Percentiles rank a stretch among this genome's conserved stretches.
phyloP scores from a whole-genome alignment of 2,888 invertebrate genomes.

The Cantharis rufa region DNA sequence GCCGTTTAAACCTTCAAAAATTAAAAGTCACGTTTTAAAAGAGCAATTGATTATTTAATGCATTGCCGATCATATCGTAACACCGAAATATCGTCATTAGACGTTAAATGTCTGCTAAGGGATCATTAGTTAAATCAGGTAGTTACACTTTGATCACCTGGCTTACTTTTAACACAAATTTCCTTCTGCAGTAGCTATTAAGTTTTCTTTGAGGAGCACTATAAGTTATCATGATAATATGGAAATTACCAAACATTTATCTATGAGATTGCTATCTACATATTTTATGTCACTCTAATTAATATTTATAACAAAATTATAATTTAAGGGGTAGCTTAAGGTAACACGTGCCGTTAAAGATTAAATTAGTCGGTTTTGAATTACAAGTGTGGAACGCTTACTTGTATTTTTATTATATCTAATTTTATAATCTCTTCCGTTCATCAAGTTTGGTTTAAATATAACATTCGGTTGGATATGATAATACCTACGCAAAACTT shows the following conservation, averaged over 20 bases:
- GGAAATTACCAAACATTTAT: neutral
- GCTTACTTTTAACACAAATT: neutral
- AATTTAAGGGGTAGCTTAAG: neutral
- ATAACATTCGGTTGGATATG: neutral
- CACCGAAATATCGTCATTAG: neutral
- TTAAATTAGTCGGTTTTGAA: neutral
- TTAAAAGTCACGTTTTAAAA: neutral
- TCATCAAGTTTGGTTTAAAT: neutral
- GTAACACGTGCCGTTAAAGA: neutral
- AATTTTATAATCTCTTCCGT: neutral
- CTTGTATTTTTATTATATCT: neutral
- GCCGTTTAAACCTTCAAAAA: neutral
- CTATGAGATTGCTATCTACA: neutral
- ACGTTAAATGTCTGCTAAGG: neutral
- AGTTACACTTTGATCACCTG: neutral
- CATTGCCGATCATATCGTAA: neutral
- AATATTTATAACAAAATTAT: neutral
- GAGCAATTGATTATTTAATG: neutral
- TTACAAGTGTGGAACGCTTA: neutral
- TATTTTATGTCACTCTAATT: neutral
- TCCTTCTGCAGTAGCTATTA: neutral
- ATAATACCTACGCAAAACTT: neutral
- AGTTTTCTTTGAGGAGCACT: neutral
- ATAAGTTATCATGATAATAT: neutral
- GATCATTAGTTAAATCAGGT: neutral